Conservation (phyloP, 2,113 vertebrate genomes). For the Chloroceryle aenea region DNA sequence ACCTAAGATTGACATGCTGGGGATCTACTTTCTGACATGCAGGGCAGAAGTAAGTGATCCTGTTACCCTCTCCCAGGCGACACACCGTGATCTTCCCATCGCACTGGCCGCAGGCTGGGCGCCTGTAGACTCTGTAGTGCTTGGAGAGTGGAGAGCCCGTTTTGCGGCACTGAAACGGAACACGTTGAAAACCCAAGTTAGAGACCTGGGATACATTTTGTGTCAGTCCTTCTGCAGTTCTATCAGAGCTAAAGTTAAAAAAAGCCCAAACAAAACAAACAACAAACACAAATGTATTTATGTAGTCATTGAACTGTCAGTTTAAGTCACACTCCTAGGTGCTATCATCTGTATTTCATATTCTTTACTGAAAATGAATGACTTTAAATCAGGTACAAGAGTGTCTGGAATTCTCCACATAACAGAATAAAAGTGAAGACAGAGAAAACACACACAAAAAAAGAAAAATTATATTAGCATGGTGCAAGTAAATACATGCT, state of each 20-base stretch:
- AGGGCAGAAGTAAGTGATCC: constrained; percentile 94
- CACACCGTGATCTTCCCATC: constrained; percentile 81
- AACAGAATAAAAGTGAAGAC: neutral
- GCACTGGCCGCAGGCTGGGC: constrained; percentile 83
- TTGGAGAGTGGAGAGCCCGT: constrained; percentile 81
- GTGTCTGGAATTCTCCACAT: neutral
- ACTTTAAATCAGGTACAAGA: neutral
- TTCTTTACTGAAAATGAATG: neutral
- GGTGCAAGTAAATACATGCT: neutral
- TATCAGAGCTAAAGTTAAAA: neutral
- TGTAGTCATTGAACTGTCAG: too few species aligned
- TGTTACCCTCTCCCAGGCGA: constrained; percentile 87
- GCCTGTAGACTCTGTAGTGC: constrained; percentile 90
- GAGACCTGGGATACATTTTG: neutral
- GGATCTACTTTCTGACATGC: constrained; percentile 85
- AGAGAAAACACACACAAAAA: neutral
- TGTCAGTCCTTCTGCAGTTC: neutral
- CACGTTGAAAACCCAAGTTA: neutral
- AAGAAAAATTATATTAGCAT: neutral
- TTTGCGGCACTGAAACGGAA: constrained; percentile 83
- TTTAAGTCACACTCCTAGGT: neutral
- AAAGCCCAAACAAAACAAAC: neutral
- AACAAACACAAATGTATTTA: neutral
- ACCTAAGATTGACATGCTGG: constrained; percentile 80
- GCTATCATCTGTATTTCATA: neutral